Conservation (phyloP, 2,113 vertebrate species). For the Psilopsiagon aymara region DNA sequence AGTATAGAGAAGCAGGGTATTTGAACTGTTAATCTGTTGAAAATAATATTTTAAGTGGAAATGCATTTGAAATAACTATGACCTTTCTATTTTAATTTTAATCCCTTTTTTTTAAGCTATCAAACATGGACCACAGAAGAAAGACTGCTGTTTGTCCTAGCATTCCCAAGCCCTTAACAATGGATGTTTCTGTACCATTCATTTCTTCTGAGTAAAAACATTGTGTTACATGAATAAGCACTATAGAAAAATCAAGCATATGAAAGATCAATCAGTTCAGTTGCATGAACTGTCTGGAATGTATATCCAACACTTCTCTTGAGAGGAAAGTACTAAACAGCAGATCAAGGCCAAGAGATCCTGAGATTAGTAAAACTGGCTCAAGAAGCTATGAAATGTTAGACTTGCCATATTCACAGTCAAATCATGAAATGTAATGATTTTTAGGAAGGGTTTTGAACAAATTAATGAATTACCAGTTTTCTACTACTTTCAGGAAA, state of each 20-base stretch:
- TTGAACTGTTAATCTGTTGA: not conserved
- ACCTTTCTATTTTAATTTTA: not conserved
- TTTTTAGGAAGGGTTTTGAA: not conserved
- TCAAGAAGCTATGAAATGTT: rapidly evolving
- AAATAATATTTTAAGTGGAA: not conserved
- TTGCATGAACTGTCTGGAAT: not conserved
- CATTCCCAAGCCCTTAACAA: not conserved
- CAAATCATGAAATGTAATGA: not conserved
- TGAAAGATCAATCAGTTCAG: not conserved
- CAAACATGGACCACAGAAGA: not conserved
- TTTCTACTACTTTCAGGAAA: not conserved
- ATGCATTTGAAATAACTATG: not conserved
- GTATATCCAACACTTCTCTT: not conserved
- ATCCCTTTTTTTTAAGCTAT: not conserved
- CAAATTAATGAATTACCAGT: not conserved
- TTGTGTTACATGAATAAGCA: not conserved
- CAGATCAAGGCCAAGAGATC: not conserved
- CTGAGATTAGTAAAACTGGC: not conserved
- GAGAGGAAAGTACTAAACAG: not conserved
- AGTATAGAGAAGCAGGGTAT: not conserved
- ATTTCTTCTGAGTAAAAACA: not conserved
- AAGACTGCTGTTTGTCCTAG: not conserved
- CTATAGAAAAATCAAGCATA: not conserved
- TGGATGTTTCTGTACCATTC: not conserved
- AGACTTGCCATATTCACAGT: not conserved